Conservation (phyloP, 2,113 vertebrate genomes). For the Empidonax traillii region DNA sequence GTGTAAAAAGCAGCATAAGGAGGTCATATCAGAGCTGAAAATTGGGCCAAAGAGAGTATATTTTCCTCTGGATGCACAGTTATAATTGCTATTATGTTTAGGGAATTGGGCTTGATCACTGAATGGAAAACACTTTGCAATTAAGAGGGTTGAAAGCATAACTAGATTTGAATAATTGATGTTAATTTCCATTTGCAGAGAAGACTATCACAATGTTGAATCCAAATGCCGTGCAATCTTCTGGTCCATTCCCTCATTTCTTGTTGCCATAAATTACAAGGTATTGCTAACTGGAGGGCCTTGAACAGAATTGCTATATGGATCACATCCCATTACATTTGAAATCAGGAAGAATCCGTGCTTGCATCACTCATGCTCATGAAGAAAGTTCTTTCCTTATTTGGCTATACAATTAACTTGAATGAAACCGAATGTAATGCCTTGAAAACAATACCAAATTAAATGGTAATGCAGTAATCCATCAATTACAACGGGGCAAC, state of each 20-base stretch:
- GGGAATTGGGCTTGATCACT: slow-evolving; percentile 49
- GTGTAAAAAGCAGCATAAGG: slow-evolving; percentile 13
- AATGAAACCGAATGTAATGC: slow-evolving; percentile 68
- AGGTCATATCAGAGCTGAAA: slow-evolving; percentile 19
- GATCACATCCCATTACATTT: slow-evolving; percentile 43
- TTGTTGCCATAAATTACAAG: background rate
- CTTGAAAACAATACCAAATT: slow-evolving; percentile 80
- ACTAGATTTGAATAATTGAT: slow-evolving; percentile 42
- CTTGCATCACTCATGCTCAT: slow-evolving; percentile 45
- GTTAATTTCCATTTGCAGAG: slow-evolving; percentile 53
- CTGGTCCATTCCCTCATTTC: slow-evolving; percentile 17
- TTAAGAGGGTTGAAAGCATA: slow-evolving; percentile 56
- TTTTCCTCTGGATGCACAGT: slow-evolving; percentile 52
- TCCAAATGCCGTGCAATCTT: slow-evolving; percentile 30
- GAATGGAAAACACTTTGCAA: slow-evolving; percentile 47
- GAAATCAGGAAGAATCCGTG: slow-evolving; percentile 39
- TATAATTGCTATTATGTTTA: slow-evolving; percentile 63
- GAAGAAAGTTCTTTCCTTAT: slow-evolving; percentile 68
- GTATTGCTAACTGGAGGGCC: background rate
- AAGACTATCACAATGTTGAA: slow-evolving; percentile 19
- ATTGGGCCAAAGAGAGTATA: slow-evolving; percentile 44
- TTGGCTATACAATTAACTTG: slow-evolving; percentile 72
- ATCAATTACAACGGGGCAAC: slow-evolving; percentile 68
- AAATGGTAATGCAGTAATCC: slow-evolving; percentile 77
- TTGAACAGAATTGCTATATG: background rate